These are phyloP conservation scores for Blastobasis lacticolella DNA, from an alignment of 2,888 invertebrate genomes.

Conservation along the genomic window DNA sequence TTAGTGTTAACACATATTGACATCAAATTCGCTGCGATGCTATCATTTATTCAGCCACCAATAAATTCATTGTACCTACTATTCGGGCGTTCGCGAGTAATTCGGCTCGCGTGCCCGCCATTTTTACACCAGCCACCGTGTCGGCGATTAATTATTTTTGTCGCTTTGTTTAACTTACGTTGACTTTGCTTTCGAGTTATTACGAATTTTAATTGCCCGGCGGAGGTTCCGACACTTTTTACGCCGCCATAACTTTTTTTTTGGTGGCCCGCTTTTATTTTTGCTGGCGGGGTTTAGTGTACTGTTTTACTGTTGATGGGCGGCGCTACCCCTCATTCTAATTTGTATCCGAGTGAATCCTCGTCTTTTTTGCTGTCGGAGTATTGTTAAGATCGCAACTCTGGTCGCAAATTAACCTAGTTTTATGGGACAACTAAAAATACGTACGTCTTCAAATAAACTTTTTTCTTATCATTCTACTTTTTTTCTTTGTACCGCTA, in stretches of 20 bases:
- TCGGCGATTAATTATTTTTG: conserved; percentile 58
- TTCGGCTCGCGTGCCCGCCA: conserved; percentile 34
- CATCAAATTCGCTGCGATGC: conserved; percentile 73
- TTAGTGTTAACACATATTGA: conserved; percentile 76
- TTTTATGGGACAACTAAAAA: too few relatives aligned
- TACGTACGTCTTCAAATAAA: too few relatives aligned
- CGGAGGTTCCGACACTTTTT: conserved; percentile 35
- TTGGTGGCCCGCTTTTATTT: background rate
- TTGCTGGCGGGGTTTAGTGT: background rate
- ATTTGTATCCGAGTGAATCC: too few relatives aligned
- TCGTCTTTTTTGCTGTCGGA: too few relatives aligned
- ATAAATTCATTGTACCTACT: conserved; percentile 53
- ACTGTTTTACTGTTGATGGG: too few relatives aligned
- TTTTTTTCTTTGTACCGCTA: too few relatives aligned
- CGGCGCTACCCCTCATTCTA: too few relatives aligned
- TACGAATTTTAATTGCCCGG: conserved; percentile 61
- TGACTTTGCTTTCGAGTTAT: conserved; percentile 58
- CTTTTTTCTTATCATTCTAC: too few relatives aligned
- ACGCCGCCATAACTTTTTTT: conserved; percentile 25
- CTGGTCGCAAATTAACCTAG: too few relatives aligned
- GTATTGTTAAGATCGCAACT: too few relatives aligned
- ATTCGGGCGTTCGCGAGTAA: conserved; percentile 38
- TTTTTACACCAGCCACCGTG: conserved; percentile 38
- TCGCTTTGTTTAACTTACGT: conserved; percentile 61
- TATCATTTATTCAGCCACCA: conserved; percentile 72